These are phyloP conservation scores for Aspiorhynchus laticeps DNA, from an alignment of 2,113 vertebrate genomes.

Conservation along the genomic window DNA sequence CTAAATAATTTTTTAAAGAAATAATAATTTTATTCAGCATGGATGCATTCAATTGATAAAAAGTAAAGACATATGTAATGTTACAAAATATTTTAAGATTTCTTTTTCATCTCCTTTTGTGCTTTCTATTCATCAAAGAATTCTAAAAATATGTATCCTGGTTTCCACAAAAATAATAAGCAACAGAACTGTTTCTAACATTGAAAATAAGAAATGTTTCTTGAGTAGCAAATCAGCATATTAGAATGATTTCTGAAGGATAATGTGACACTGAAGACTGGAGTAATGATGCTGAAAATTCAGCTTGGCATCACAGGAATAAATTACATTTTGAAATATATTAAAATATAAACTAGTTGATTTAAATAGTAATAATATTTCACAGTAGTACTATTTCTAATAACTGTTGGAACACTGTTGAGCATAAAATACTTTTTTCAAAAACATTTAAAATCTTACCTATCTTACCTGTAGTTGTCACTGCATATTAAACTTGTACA, in stretches of 20 bases:
- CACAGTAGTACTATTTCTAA: not conserved
- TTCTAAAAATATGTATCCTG: not conserved
- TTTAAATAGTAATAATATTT: not conserved
- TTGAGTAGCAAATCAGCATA: not conserved
- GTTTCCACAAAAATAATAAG: not conserved
- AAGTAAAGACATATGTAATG: not conserved
- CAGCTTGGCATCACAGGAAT: not conserved
- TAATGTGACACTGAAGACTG: not conserved
- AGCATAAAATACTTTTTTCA: not conserved
- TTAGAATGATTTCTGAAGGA: not conserved
- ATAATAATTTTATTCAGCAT: not conserved
- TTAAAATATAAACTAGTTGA: not conserved
- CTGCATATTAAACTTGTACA: not conserved
- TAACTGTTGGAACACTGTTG: not conserved
- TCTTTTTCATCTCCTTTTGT: not conserved
- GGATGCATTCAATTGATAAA: not conserved
- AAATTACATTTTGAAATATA: not conserved
- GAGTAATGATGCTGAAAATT: not conserved
- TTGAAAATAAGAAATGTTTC: not conserved
- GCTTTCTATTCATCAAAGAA: not conserved
- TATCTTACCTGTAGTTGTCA: not conserved
- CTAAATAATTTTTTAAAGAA: no score
- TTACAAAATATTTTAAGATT: not conserved
- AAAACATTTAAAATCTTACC: not conserved
- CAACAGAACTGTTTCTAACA: not conserved